These are phyloP conservation scores for Danaus chrysippus DNA, from an alignment of 2,888 invertebrate species.

Conservation along the genomic window DNA sequence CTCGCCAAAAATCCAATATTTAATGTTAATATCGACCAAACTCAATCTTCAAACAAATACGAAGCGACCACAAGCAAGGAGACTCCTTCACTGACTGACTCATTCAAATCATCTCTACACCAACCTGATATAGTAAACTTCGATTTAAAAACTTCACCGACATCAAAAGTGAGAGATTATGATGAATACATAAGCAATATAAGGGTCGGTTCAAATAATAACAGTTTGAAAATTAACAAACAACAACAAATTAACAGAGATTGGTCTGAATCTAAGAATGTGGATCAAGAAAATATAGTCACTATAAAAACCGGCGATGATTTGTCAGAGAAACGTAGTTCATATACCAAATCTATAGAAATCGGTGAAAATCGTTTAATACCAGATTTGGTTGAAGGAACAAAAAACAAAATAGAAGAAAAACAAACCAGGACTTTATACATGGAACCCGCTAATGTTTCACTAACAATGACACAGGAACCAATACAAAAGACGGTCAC, in stretches of 20 bases:
- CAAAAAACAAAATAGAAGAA: constrained; percentile 56
- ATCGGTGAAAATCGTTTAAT: constrained; percentile 65
- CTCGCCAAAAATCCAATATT: constrained; percentile 74
- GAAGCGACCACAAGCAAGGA: constrained; percentile 59
- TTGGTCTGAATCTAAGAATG: constrained; percentile 57
- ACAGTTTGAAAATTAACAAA: constrained; percentile 61
- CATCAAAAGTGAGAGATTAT: constrained; percentile 56
- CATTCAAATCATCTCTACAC: constrained; percentile 66
- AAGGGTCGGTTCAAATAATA: constrained; percentile 69
- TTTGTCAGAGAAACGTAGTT: constrained; percentile 55
- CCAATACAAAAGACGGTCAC: constrained; percentile 73
- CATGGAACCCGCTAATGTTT: constrained; percentile 70
- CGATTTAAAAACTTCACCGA: constrained; percentile 57
- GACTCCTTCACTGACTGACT: constrained; percentile 55
- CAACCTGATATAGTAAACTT: constrained; percentile 76
- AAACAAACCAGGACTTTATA: constrained; percentile 63
- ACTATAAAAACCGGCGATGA: constrained; percentile 69
- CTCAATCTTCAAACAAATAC: constrained; percentile 49
- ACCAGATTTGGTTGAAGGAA: constrained; percentile 70
- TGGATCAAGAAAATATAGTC: constrained; percentile 56
- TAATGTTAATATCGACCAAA: constrained; percentile 68
- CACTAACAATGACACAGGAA: constrained; percentile 70
- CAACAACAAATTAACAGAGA: constrained; percentile 51
- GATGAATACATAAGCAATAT: constrained; percentile 75
- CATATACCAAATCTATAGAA: constrained; percentile 74